Evolutionary conservation across 2,797 vertebrate species (phyloP), one percentile per base, ranked within the genome.

Genomic region (Malacoctenus gilli): DNA sequence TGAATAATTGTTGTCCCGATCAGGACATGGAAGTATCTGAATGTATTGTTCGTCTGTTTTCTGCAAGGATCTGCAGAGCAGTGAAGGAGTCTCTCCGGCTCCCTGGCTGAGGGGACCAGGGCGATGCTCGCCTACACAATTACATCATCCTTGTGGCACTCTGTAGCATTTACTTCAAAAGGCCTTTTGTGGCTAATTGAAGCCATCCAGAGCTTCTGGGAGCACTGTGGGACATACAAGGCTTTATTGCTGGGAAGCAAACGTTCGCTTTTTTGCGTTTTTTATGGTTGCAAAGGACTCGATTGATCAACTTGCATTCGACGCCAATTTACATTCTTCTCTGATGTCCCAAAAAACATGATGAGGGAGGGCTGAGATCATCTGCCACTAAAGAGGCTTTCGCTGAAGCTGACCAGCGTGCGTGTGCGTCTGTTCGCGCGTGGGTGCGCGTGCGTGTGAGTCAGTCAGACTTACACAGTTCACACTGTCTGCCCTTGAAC

Each of bases 401-500:
- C 12, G 31, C 23, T 43, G 15, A 13, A 3, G 16, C 35, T 8
- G 10, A 14, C 21, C n/a, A 8, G 25, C 10, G 8, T 7, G 10
- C 53, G 16, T 30, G 4, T 40, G 11, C 38, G 25, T 20, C 19
- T 54, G 14, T 47, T 8, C 12, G 30, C 12, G 30, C 12, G 30
- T 32, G 30, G 10, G 30, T 32, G 30, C 12, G 30, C 12, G 30
- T 32, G 30, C 12, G 30, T 32, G 30, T 32, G 30, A 11, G 30
- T 32, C 9, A 11, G 30, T 32, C 38, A 42, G 54, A 94, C 95
- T 93, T 85, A 98, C 95, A 91, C 15, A 98, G 89, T 87, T 98
- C 93, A 50, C 95, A 98, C 84, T 88, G 87, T 50, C 85, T 89
- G 82, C 96, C 95, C 84, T 95, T 96, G 91, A 95, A 98, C 2